Base-by-base conservation (phyloP, 2,888 invertebrate species). In the Tuberolachnus salignus region DNA sequence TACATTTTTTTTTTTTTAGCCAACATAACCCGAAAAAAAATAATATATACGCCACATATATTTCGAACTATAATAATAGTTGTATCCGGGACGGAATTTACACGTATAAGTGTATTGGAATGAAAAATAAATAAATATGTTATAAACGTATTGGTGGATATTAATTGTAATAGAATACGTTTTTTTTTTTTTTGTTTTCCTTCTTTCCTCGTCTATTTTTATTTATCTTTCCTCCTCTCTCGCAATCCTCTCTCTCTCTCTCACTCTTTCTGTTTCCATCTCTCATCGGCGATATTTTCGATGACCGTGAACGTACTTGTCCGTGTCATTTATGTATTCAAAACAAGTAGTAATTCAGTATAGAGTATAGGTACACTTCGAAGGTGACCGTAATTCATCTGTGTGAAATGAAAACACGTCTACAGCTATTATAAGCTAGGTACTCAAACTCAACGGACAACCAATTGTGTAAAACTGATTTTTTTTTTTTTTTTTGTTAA, bases 291-390 rank as follows among this genome's bases (percentile, higher is more conserved):
- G 19, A 53, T 44, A 57, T 57, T 46, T 71, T 57, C 44, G 44
- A 46, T 23, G 57, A 57, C 70, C 57, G n/a, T 71, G 70, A 71
- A 53, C 53, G 42, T 26, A 51, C 10, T 69, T 34, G 69, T 69
- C n/a, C 53, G 6, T 23, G 13, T 26, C 70, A 23, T 57, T 71
- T 57, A n/a, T 42, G 69, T 34, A 69, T 55, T 69, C 42, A 21
- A 34, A 10, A 55, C 53, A 53, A 53, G 53, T 42, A 34, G 34
- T 34, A 34, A 34, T 34, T 34, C 34, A 34, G 6, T 34, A 34
- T 34, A 14, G 44, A 6, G 10, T 10, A 10, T 10, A 44, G 9
- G 13, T 14, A 16, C 23, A 42, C 21, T n/a, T 9, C 57, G 23
- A 46, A 71, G 44, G 8, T 23, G 57, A 57, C 21, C 44, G n/a